These are phyloP conservation scores for Cosmia trapezina DNA, from an alignment of 2,888 invertebrate species.

Conservation along the genomic window DNA sequence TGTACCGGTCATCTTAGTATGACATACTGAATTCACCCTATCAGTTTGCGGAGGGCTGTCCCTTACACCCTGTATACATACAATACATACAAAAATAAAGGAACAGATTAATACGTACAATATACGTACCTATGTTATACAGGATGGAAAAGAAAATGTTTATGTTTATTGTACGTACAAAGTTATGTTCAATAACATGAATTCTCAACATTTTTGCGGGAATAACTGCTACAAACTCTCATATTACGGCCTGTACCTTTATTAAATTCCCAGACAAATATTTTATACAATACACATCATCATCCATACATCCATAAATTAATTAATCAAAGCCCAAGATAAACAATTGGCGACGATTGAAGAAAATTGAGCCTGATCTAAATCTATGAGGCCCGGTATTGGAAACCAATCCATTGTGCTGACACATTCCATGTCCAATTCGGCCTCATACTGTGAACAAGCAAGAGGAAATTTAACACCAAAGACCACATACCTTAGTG, in stretches of 20 bases:
- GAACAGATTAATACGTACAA: too few species aligned
- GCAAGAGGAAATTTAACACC: slow-evolving; percentile 78
- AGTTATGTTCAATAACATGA: neutral
- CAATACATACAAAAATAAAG: too few species aligned
- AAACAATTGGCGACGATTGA: slow-evolving; percentile 37
- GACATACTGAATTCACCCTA: too few species aligned
- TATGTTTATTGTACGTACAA: neutral
- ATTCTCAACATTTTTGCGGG: slow-evolving; percentile 2
- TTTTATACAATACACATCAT: slow-evolving; percentile 29
- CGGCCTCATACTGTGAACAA: slow-evolving; percentile 60
- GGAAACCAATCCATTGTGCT: slow-evolving; percentile 51
- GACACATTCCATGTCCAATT: slow-evolving; percentile 58
- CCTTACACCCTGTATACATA: too few species aligned
- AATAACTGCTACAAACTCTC: slow-evolving; percentile 5
- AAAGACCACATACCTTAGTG: slow-evolving; percentile 80
- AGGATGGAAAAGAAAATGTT: neutral
- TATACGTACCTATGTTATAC: too few species aligned
- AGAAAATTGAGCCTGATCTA: slow-evolving; percentile 48
- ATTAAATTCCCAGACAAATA: slow-evolving; percentile 44
- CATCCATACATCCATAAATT: slow-evolving; percentile 49
- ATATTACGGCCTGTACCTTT: neutral
- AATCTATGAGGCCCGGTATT: slow-evolving; percentile 44
- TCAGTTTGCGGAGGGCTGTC: too few species aligned
- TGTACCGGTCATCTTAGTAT: too few species aligned
- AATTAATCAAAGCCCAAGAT: slow-evolving; percentile 32